phyloP scores from a whole-genome alignment of 2,888 invertebrate genomes.

The Drosophila meridionalis region DNA sequence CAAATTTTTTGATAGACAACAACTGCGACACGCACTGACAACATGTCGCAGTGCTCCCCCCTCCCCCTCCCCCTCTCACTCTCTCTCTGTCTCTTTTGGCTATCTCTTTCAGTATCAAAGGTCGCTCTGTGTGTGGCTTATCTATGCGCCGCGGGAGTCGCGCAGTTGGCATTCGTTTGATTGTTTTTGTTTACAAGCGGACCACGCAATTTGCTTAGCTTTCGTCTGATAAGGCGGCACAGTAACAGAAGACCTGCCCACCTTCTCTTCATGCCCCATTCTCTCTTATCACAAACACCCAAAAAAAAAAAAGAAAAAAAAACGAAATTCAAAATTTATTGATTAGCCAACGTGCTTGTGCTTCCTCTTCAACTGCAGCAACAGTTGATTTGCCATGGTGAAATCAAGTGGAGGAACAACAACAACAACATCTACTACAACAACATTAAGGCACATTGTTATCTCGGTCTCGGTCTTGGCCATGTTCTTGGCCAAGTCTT shows the following conservation, averaged over 20 bases:
- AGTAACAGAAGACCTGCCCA: background rate
- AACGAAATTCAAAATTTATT: slow-evolving; percentile 45
- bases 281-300: slow-evolving; percentile 22
- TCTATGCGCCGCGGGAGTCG: slow-evolving; percentile 22
- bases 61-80: background rate
- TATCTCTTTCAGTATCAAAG: slow-evolving; percentile 35
- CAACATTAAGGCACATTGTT: slow-evolving; percentile 50
- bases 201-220: slow-evolving; percentile 66
- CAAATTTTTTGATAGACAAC: slow-evolving; percentile 35
- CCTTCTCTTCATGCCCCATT: background rate
- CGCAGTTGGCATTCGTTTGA: slow-evolving; percentile 32
- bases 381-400: slow-evolving; percentile 52
- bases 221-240: slow-evolving; percentile 54
- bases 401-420: slow-evolving; percentile 40
- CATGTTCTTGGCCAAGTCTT: slow-evolving; percentile 53
- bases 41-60: slow-evolving; percentile 28
- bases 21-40: slow-evolving; percentile 54
- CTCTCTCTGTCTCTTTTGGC: background rate
- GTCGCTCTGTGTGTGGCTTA: slow-evolving; percentile 36
- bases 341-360: slow-evolving; percentile 42
- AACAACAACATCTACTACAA: slow-evolving; percentile 17
- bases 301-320: background rate
- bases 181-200: slow-evolving; percentile 70
- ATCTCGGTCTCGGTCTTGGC: slow-evolving; percentile 41
- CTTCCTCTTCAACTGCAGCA: slow-evolving; percentile 12